Evolutionary conservation across 2,797 vertebrate species (phyloP).

Genomic region (Poeciliopsis paucimaculata): DNA sequence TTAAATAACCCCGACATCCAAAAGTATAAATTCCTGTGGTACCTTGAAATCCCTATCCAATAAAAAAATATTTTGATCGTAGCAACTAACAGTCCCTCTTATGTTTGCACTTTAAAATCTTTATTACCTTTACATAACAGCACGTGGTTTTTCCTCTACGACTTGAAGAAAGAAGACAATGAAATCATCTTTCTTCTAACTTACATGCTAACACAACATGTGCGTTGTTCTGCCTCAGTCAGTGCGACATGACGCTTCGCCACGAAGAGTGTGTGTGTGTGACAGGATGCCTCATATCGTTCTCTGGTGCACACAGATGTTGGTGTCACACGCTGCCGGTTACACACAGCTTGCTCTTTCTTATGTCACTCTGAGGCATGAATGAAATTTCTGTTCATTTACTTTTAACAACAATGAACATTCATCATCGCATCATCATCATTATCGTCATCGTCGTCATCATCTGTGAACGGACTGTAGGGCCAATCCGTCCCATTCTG

Average conservation of each 20-base stretch:
- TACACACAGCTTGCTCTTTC: constrained; percentile 3
- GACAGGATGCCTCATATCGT: constrained; percentile 9
- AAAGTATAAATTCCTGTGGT: not conserved
- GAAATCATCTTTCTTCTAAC: not conserved
- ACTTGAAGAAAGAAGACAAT: not conserved
- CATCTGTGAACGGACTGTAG: not conserved
- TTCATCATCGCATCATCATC: constrained; percentile 20
- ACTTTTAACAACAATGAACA: constrained; percentile 16
- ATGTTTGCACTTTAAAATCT: not conserved
- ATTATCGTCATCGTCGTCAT: not conserved
- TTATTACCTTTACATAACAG: not conserved
- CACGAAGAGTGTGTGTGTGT: constrained; percentile 6
- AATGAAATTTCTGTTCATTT: constrained; percentile 28
- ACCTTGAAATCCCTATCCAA: not conserved
- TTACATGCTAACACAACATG: not conserved
- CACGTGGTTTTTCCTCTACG: not conserved
- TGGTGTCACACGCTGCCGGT: constrained; percentile 21
- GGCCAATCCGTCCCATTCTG: not conserved
- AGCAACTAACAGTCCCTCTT: no score
- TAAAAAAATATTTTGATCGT: not conserved
- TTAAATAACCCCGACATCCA: not conserved
- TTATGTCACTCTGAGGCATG: constrained; percentile 27
- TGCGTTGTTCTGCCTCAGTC: not conserved
- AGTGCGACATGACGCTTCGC: not conserved
- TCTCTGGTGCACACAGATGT: constrained; percentile 20